phyloP scores from a whole-genome alignment of 2,797 vertebrate genomes.

The Numenius phaeopus region DNA sequence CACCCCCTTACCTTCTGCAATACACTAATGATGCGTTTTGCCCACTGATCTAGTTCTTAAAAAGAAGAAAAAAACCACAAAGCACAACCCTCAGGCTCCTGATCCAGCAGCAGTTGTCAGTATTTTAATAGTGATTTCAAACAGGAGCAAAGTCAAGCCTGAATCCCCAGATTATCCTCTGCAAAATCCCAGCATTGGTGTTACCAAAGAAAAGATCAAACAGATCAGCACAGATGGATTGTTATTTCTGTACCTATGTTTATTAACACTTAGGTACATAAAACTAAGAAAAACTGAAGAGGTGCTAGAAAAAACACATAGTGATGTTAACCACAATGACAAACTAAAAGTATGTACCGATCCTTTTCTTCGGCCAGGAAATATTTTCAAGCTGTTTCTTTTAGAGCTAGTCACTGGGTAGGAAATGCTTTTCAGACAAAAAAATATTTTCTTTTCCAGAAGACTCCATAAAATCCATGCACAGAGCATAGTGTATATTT shows the following conservation, averaged over 20 bases:
- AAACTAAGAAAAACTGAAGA: constrained; percentile 5
- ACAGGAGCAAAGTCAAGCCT: neutral
- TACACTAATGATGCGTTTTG: neutral
- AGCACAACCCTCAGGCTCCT: neutral
- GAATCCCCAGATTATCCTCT: neutral
- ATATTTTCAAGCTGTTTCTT: constrained; percentile 47
- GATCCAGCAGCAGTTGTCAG: neutral
- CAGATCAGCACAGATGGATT: neutral
- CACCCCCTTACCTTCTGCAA: neutral
- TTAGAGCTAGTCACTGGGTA: constrained; percentile 26
- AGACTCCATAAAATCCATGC: neutral
- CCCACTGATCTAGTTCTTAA: neutral
- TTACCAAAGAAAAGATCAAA: constrained; percentile 3
- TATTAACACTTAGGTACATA: constrained; percentile 1
- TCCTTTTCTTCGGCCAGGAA: neutral
- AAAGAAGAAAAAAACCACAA: too few species aligned
- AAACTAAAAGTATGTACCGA: neutral
- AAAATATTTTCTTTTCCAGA: constrained; percentile 59
- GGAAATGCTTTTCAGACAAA: constrained; percentile 50
- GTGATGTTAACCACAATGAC: constrained; percentile 13
- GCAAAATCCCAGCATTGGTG: neutral
- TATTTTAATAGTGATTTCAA: constrained; percentile 1
- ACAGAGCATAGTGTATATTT: neutral
- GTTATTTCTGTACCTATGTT: constrained; percentile 30
- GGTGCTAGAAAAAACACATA: constrained; percentile 4